Conservation (phyloP, 2,888 invertebrate species). For the Mechanitis messenoides region DNA sequence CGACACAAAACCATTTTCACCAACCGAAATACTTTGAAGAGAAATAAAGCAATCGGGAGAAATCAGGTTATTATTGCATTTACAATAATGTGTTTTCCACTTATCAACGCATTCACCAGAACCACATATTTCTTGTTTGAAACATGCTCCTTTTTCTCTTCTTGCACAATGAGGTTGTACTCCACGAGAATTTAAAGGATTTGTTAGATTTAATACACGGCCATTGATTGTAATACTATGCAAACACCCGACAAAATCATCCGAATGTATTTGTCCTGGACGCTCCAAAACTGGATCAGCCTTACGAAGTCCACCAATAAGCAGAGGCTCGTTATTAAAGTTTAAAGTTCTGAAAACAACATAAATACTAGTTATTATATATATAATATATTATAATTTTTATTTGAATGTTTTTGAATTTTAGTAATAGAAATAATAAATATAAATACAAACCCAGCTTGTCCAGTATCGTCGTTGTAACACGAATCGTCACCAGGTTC, state of each 20-base stretch:
- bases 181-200: slow-evolving; percentile 82
- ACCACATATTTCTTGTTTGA: slow-evolving; percentile 71
- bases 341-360: slow-evolving; percentile 85
- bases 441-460: slow-evolving; percentile 84
- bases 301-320: slow-evolving; percentile 89
- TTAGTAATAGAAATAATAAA: slow-evolving; percentile 3
- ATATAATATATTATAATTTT: too few relatives aligned
- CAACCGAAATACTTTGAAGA: slow-evolving; percentile 86
- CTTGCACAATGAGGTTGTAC: slow-evolving; percentile 87
- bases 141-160: slow-evolving; percentile 80
- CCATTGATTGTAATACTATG: slow-evolving; percentile 94
- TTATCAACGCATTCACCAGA: slow-evolving; percentile 87
- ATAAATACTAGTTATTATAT: neutral
- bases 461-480: slow-evolving; percentile 90
- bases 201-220: slow-evolving; percentile 86
- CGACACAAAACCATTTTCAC: slow-evolving; percentile 86
- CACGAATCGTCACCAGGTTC: slow-evolving; percentile 88
- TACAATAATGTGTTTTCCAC: slow-evolving; percentile 86
- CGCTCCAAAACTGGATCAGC: slow-evolving; percentile 92
- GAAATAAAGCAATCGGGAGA: slow-evolving; percentile 89
- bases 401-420: neutral
- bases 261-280: slow-evolving; percentile 92
- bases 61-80: slow-evolving; percentile 80
- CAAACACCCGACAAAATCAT: slow-evolving; percentile 95
- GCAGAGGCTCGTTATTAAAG: slow-evolving; percentile 91